Evolutionary conservation across 1,140 invertebrate genomes (phyloP).

Genomic region (Antheraea pernyi): DNA sequence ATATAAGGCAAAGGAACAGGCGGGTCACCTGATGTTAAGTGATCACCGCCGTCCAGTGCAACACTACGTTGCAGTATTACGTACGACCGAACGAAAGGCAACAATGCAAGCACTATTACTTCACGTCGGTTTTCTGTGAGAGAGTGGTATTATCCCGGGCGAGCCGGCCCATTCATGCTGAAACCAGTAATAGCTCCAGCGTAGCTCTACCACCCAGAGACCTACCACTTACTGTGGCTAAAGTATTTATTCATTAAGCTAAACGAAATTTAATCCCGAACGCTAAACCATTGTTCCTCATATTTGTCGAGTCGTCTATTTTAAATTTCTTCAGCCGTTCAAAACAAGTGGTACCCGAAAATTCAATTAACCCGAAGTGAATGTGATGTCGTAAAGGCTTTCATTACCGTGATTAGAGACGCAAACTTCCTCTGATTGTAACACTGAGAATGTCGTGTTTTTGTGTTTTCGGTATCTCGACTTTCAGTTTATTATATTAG

Average conservation of each 20-base stretch:
- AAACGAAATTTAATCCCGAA: neutral
- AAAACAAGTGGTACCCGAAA: constrained; percentile 21
- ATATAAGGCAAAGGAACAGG: no score
- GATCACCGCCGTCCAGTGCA: no score
- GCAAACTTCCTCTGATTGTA: constrained; percentile 7
- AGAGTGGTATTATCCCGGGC: no score
- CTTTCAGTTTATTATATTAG: neutral
- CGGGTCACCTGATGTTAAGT: no score
- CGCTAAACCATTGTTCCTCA: neutral
- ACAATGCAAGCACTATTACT: no score
- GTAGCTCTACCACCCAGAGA: no score
- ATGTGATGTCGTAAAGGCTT: constrained; percentile 19
- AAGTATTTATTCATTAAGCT: neutral
- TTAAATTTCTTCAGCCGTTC: constrained; percentile 4
- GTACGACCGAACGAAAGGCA: no score
- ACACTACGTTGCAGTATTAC: no score
- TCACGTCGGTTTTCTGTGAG: no score
- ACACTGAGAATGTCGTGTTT: constrained; percentile 1
- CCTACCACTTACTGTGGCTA: no score
- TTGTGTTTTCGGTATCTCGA: neutral
- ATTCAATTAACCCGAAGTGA: constrained; percentile 18
- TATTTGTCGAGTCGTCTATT: neutral
- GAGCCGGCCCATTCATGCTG: no score
- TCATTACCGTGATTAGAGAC: constrained; percentile 17
- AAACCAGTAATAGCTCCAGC: no score